Base-by-base conservation (phyloP, 2,113 vertebrate genomes). In the Xenus cinereus region DNA sequence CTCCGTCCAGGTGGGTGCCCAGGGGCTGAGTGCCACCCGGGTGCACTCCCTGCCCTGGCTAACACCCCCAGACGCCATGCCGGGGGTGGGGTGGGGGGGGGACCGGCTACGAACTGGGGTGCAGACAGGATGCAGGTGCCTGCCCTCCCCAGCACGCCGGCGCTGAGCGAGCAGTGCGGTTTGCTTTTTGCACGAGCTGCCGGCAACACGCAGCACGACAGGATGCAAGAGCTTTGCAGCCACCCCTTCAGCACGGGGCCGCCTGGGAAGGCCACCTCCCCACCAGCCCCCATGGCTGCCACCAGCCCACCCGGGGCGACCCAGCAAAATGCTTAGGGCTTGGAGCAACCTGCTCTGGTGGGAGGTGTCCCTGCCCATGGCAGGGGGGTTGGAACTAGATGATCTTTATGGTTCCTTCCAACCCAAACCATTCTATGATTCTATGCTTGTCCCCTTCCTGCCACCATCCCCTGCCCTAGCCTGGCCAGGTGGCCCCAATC, bases 1-100 rank as follows among this genome's bases (percentile, higher is more conserved):
- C 13, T 98, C 99, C 12, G 98, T 99, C 54, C 99, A 99, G 98
- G 99, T 99, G 92, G 33, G 35, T n/a, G 45, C 35, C 14, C 82
- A 94, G 63, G 82, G 89, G 73, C 63, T 9, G 59, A 60, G 6
- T 54, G 80, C 20, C 6, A 2, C 20, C 1, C 4, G 48, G 35
- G 23, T 33, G 33, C 33, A 5, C 56, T 28, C 35, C 51, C 33
- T 12, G 60, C 33, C 41, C 26, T 4, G 50, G 51, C 35, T 24
- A 33, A 32, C 95, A 94, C 87, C 78, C 41, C 85, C 48, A 54
- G 87, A 87, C 91, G 62, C 87, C 72, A 7, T 28, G 46, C 26
- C 6, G 4, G 69, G 45, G 45, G 45, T 43, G 45, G 45, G 45
- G 45, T 22, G 21, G 72, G 72, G 39, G 16, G 50, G 71, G 2